Evolutionary conservation across 2,113 vertebrate species (phyloP), one percentile per base, ranked within the genome.

Genomic region (Actinemys pallida): DNA sequence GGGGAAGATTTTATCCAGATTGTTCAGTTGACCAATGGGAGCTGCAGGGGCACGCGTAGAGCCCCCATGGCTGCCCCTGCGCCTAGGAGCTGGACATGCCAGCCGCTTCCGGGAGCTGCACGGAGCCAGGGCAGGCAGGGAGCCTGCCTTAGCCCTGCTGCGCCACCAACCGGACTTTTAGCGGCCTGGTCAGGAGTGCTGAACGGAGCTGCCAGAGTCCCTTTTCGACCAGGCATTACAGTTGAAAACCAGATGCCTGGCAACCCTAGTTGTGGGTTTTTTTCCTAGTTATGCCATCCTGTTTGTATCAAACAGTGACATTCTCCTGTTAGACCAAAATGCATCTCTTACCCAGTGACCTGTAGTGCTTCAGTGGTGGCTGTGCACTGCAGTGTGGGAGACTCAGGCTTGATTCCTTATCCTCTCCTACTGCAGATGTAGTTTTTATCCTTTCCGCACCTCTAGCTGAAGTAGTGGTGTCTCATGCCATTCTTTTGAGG

Each of bases 231-330:
- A 4, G 53, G 53, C 8, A 4, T 54, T 54, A 54, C 8, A 8
- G 53, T 54, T 2, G 8, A 54, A 54, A 54, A 54, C 53, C 20
- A 20, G 20, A 54, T 22, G 53, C 53, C 53, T 54, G 53, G 53
- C 53, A 54, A 54, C 20, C 6, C 53, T 53, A 8, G 81, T 45
- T 0, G 17, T 69, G 80, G 2, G 19, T 35, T 85, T 79, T 79
- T 2, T 20, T 13, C 54, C 52, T n/a, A 49, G 47, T 80, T 25
- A 54, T 25, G 86, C 65, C 87, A 83, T 53, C 81, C 1, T 53
- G 20, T 2, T 62, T 16, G 10, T 45, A 31, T 57, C 88, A 5
- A 0, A 0, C 24, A 2, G 52, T 4, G 24, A 24, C 45, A 11
- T 4, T 72, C 69, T 72, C 20, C 69, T 42, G n/a, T 72, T 39